phyloP scores from a whole-genome alignment of 2,888 invertebrate genomes.

The Leptopterna dolabrata region DNA sequence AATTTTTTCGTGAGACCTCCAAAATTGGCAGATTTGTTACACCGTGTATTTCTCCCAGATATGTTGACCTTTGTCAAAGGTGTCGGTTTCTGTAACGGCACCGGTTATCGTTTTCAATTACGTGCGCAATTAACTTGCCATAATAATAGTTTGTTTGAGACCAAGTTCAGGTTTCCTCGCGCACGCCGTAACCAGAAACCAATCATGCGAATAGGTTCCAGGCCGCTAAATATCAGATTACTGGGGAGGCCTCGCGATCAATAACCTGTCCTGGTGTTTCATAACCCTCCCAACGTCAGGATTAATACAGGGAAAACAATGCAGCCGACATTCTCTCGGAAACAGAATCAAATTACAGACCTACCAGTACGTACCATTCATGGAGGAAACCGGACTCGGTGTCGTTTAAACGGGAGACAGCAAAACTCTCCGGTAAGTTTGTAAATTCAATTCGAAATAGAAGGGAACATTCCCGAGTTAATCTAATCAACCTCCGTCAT shows the following conservation, averaged over 20 bases:
- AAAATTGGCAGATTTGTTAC: no score
- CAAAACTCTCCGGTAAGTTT: not conserved
- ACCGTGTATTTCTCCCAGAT: no score
- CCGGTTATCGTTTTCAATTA: not conserved
- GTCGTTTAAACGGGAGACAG: not conserved
- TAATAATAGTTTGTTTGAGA: not conserved
- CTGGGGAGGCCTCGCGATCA: not conserved
- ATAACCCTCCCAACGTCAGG: not conserved
- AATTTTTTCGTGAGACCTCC: no score
- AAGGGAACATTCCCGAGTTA: not conserved
- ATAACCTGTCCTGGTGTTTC: conserved; percentile 1
- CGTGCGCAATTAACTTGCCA: not conserved
- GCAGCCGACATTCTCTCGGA: not conserved
- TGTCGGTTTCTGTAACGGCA: not conserved
- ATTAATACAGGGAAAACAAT: not conserved
- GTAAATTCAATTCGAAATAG: conserved; percentile 6
- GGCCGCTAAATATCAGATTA: not conserved
- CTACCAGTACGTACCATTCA: not conserved
- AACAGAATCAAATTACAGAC: not conserved
- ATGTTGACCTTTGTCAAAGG: not conserved
- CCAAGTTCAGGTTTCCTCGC: not conserved
- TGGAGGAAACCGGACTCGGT: not conserved
- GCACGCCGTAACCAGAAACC: not conserved
- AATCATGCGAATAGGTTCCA: not conserved
- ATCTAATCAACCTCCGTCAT: conserved; percentile 14